Base-by-base conservation (phyloP, 2,888 invertebrate genomes). In the Heliconius cydno region DNA sequence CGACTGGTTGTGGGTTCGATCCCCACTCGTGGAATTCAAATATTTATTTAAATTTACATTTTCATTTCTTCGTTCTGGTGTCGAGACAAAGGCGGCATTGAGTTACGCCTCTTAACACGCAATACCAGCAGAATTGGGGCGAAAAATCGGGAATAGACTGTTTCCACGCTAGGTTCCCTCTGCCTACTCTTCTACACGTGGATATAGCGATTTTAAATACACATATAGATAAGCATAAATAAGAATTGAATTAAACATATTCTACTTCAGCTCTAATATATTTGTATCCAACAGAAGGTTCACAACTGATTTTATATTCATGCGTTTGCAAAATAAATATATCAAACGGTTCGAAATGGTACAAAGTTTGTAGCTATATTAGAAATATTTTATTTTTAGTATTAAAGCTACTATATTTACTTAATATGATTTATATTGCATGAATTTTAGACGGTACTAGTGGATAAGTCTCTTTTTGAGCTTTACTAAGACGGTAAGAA, bases 261-360 rank as follows among this genome's bases (percentile, higher is more conserved):
- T 70, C 12, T 41, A 25, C 2, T 41, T 66, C 19, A 66, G 41
- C n/a, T 71, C 57, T 57, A 74, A 65, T 52, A 78, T 66, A 65
- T 78, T 78, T 78, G 66, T 77, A 74, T 60, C 10, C 41, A 46
- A 30, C 34, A 75, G 70, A 80, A 80, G 67, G 65, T 74, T 63
- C 57, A 72, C 80, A 68, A 77, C 70, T 78, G 78, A 80, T 78
- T 78, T 80, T 71, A 76, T 80, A 76, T 78, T 76, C 80, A 66
- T 78, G 78, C 70, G 71, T 72, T 76, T 66, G 57, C 66, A 57
- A 80, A 65, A 75, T 74, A 78, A 79, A 80, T 74, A 28, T 70
- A 80, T 74, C 70, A 65, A 75, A 52, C 25, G 71, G 67, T 68
- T 70, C 63, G 70, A 30, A 68, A 60, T 28, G 34, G 67, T 72